Base-by-base conservation (phyloP, 1,140 invertebrate species). In the Hyles vespertilio region DNA sequence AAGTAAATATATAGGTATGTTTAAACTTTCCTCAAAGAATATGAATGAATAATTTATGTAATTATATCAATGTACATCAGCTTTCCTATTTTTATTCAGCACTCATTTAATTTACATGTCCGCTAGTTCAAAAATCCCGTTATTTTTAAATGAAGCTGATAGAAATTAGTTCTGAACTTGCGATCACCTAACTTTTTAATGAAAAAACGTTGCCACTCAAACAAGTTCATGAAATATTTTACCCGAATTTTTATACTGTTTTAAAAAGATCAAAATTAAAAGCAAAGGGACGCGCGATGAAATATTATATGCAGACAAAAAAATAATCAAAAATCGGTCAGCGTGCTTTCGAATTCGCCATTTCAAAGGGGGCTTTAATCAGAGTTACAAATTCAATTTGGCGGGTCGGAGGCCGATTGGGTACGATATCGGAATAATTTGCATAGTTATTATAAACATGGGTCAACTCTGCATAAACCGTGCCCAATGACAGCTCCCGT, bases 361-460 rank as follows among this genome's bases (percentile, higher is more conserved):
- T 77, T 74, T 78, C 73, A 75, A 84, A 79, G 74, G 72, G 74
- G 73, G 63, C 62, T 70, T 85, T 86, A 87, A 87, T 84, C 77
- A 77, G 77, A 84, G 82, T 79, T 85, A 85, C 82, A 83, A 85
- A 87, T 85, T 87, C 70, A 85, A 85, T 85, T 85, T 81, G 69
- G 65, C 65, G 67, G 62, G 69, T 61, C 71, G 67, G 62, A 68
- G 59, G 58, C 69, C 73, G 74, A 82, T 82, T 79, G 77, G 77
- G 78, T 72, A 69, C 65, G 74, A 65, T 84, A 85, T 84, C 75
- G 72, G 74, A 78, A 80, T 80, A 79, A 87, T 87, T 87, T 85
- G 81, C 82, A 85, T 87, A 83, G 80, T 81, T 85, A 87, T 87
- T 84, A 81, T 85, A 85, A 81, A 83, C 82, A 85, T 74, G 78